Conservation (phyloP, 1,140 invertebrate species). For the Hypothenemus hampei region DNA sequence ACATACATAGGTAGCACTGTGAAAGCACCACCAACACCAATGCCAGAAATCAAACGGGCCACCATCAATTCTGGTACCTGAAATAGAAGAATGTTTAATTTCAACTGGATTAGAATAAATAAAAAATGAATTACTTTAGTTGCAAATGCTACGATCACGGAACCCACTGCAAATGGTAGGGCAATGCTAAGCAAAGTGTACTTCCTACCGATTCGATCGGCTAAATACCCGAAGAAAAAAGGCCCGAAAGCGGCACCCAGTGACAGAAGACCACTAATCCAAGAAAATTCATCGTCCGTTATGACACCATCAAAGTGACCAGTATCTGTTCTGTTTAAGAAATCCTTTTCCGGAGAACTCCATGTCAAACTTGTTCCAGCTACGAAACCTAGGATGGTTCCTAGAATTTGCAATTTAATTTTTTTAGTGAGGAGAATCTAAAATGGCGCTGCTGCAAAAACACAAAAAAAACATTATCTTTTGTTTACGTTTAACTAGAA, state of each 20-base stretch:
- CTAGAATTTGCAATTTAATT: conserved; percentile 28
- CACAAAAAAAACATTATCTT: not conserved
- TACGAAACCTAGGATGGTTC: conserved; percentile 28
- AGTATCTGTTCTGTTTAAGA: conserved; percentile 28
- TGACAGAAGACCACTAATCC: conserved; percentile 57
- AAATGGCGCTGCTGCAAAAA: not conserved
- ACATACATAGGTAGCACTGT: conserved; percentile 51
- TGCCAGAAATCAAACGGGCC: conserved; percentile 46
- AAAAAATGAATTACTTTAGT: conserved; percentile 52
- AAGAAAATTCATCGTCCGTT: conserved; percentile 18
- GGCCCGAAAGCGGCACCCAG: conserved; percentile 63
- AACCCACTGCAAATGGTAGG: conserved; percentile 27
- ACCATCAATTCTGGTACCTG: conserved; percentile 65
- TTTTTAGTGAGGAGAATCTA: not conserved
- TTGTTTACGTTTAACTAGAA: not conserved
- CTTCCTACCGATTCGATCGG: conserved; percentile 48
- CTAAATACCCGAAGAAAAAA: conserved; percentile 39
- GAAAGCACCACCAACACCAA: conserved; percentile 48
- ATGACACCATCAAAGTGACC: conserved; percentile 35
- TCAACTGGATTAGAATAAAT: not conserved
- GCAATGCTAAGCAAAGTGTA: conserved; percentile 46
- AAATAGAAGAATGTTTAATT: not conserved
- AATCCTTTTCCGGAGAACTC: conserved; percentile 35
- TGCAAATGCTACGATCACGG: conserved; percentile 46
- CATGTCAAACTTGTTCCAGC: conserved; percentile 32